phyloP scores from a whole-genome alignment of 2,113 vertebrate species.

The Corythornis vintsioides region DNA sequence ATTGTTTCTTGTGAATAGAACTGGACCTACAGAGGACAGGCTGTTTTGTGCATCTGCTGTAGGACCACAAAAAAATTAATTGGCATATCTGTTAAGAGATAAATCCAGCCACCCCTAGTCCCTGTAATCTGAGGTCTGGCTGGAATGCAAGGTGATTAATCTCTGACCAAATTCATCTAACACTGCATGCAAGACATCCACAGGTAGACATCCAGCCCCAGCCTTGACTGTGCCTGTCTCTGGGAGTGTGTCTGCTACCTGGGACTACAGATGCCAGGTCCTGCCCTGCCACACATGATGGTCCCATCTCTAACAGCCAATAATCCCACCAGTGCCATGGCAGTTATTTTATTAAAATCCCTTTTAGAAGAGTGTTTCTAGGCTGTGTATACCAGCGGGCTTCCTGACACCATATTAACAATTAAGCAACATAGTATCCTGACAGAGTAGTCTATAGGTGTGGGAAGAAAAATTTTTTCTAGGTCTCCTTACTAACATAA shows the following conservation, averaged over 20 bases:
- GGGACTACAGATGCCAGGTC: background rate
- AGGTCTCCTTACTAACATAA: fast-evolving
- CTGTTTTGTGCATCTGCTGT: too few relatives aligned
- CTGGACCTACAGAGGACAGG: too few relatives aligned
- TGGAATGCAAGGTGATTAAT: too few relatives aligned
- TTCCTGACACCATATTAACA: background rate
- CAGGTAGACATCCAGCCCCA: fast-evolving
- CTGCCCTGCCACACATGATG: background rate
- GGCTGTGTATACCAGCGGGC: background rate
- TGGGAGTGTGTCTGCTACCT: fast-evolving
- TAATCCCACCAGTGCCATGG: fast-evolving
- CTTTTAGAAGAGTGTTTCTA: background rate
- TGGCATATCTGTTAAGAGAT: too few relatives aligned
- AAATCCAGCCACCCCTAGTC: too few relatives aligned
- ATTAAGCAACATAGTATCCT: background rate
- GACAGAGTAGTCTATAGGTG: background rate
- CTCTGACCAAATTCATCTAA: too few relatives aligned
- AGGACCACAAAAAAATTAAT: too few relatives aligned
- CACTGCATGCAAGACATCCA: too few relatives aligned
- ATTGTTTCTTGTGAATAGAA: too few relatives aligned
- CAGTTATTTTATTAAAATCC: background rate
- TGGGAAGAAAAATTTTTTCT: background rate
- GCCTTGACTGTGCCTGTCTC: fast-evolving
- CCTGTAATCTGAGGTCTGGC: too few relatives aligned
- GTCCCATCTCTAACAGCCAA: background rate